These are phyloP conservation scores for Arrhopalites spinosus DNA, from an alignment of 2,888 invertebrate genomes.

Conservation along the genomic window DNA sequence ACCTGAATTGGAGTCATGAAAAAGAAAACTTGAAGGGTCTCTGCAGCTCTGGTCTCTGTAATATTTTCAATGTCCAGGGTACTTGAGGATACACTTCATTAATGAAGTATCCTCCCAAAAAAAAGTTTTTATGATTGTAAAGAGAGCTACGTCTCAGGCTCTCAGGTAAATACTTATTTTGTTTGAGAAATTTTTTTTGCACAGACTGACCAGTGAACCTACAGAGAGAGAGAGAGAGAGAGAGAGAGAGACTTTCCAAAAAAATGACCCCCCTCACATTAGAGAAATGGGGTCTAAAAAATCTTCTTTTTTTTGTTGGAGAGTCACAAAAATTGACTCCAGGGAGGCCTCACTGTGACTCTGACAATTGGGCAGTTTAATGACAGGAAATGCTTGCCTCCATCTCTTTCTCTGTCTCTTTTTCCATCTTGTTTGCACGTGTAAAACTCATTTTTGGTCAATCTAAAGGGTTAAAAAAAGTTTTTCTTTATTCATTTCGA, in stretches of 20 bases:
- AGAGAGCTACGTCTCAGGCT: too few relatives aligned
- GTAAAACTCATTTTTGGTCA: constrained; percentile 7
- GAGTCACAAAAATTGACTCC: constrained; percentile 27
- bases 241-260: not conserved
- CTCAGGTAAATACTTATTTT: not conserved
- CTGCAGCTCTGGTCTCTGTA: too few relatives aligned
- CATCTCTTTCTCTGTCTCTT: not conserved
- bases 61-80: constrained; percentile 15
- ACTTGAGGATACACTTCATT: not conserved
- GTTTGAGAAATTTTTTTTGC: constrained; percentile 20
- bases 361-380: constrained; percentile 22
- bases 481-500: not conserved
- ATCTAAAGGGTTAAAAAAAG: not conserved
- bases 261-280: constrained; percentile 17
- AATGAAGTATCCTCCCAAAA: constrained; percentile 3
- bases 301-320: too few relatives aligned
- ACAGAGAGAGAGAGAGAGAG: not conserved
- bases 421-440: not conserved
- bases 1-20: constrained; percentile 28
- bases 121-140: constrained; percentile 6
- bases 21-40: constrained; percentile 12
- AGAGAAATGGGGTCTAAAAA: constrained; percentile 21
- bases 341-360: constrained; percentile 15
- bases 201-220: constrained; percentile 9
- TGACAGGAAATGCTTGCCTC: not conserved